These are phyloP conservation scores for Pardosa pseudoannulata DNA, from an alignment of 2,888 invertebrate genomes.

Conservation along the genomic window DNA sequence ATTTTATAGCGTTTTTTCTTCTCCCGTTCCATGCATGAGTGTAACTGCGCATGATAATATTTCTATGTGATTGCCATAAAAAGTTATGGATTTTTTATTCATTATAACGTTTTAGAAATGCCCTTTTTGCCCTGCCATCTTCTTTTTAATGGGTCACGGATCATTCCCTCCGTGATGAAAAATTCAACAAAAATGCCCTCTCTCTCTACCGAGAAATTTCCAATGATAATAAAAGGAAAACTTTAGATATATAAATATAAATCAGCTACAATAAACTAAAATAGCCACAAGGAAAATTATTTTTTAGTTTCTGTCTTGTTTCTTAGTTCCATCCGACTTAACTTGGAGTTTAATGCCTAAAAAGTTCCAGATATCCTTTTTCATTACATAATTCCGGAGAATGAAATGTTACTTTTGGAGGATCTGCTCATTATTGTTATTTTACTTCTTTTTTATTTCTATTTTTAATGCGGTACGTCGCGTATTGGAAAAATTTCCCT, in stretches of 20 bases:
- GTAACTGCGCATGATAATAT: not conserved
- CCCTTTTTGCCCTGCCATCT: not conserved
- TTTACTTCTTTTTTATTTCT: conserved; percentile 58
- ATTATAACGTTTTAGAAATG: conserved; percentile 42
- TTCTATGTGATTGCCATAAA: conserved; percentile 25
- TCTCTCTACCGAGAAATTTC: not conserved
- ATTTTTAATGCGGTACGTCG: conserved; percentile 27
- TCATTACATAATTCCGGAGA: conserved; percentile 63
- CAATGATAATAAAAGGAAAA: conserved; percentile 25
- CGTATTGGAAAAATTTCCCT: conserved; percentile 50
- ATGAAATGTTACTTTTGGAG: conserved; percentile 13
- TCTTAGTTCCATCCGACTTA: conserved; percentile 60
- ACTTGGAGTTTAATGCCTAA: conserved; percentile 57
- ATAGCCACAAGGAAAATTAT: conserved; percentile 50
- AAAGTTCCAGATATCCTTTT: conserved; percentile 52
- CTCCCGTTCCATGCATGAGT: not conserved
- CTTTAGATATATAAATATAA: conserved; percentile 30
- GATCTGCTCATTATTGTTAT: conserved; percentile 37
- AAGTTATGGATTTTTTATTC: conserved; percentile 69
- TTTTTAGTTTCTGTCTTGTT: conserved; percentile 56
- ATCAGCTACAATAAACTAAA: conserved; percentile 63
- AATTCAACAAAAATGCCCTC: conserved; percentile 51
- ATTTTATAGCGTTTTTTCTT: not conserved
- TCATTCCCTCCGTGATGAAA: conserved; percentile 64
- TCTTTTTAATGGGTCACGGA: conserved; percentile 55